Conservation (phyloP, 2,888 invertebrate genomes). For the Drosophila crucigera region DNA sequence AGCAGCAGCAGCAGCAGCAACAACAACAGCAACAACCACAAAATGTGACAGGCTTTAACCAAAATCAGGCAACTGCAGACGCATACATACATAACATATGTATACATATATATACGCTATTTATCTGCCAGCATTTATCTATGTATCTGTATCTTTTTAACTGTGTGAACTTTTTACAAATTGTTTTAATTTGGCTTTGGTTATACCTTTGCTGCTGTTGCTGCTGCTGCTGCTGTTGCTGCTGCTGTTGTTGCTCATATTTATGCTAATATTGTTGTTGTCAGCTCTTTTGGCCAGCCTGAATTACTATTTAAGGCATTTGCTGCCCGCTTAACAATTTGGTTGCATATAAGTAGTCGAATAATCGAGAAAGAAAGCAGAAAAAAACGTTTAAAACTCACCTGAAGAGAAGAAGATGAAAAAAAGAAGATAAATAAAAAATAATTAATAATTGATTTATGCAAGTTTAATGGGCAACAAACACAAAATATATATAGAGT, state of each 20-base stretch:
- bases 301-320: conserved; percentile 62
- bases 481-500: neutral
- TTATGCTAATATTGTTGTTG: conserved; percentile 39
- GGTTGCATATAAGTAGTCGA: conserved; percentile 29
- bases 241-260: conserved; percentile 25
- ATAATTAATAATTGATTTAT: conserved; percentile 12
- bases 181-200: conserved; percentile 59
- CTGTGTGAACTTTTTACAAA: conserved; percentile 62
- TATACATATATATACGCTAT: conserved; percentile 4
- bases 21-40: conserved; percentile 32
- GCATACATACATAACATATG: conserved; percentile 27
- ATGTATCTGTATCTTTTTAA: conserved; percentile 35
- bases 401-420: conserved; percentile 44
- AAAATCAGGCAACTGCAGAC: conserved; percentile 62
- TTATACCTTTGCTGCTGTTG: conserved; percentile 19
- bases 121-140: conserved; percentile 10
- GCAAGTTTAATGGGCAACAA: neutral
- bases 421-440: conserved; percentile 12
- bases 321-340: conserved; percentile 50
- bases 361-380: conserved; percentile 14
- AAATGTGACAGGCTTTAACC: conserved; percentile 76
- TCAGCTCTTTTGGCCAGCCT: conserved; percentile 45
- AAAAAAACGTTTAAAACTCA: conserved; percentile 55
- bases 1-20: conserved; percentile 28
- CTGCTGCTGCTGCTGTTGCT: conserved; percentile 11